phyloP scores from a whole-genome alignment of 1,140 invertebrate species.

The Mycetomoellerius zeteki region DNA sequence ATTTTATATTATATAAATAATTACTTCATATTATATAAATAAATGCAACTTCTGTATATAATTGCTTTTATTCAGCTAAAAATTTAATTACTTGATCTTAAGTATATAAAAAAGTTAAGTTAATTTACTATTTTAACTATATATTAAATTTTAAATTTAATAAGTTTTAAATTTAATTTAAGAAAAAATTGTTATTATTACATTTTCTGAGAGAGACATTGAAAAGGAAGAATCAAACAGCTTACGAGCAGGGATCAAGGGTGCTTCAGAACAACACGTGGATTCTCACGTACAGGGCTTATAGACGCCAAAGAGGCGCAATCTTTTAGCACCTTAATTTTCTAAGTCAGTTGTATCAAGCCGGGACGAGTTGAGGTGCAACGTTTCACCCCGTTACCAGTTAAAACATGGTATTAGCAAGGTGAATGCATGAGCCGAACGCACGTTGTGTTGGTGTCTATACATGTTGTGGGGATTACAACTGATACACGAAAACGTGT shows the following conservation, averaged over 20 bases:
- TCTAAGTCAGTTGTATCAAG: constrained; percentile 49
- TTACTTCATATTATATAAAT: too few species aligned
- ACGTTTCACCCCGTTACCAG: constrained; percentile 70
- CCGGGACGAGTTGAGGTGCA: constrained; percentile 56
- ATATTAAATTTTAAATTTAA: neutral
- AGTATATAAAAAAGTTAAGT: neutral
- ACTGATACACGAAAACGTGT: constrained; percentile 66
- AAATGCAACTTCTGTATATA: neutral
- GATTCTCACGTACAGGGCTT: constrained; percentile 53
- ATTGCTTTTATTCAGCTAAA: neutral
- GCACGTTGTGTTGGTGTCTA: constrained; percentile 62
- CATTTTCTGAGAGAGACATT: constrained; percentile 10
- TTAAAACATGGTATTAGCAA: constrained; percentile 79
- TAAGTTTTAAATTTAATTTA: neutral
- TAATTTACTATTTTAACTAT: neutral
- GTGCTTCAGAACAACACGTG: constrained; percentile 45
- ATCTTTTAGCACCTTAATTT: constrained; percentile 23
- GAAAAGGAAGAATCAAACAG: constrained; percentile 24
- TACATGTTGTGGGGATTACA: constrained; percentile 34
- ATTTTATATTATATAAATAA: too few species aligned
- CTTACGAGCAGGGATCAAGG: neutral
- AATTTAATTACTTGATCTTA: neutral
- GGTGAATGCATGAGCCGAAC: constrained; percentile 65
- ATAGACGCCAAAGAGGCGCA: constrained; percentile 20
- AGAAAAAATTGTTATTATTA: neutral